Conservation (phyloP, 2,888 invertebrate genomes). For the Dinocampus coccinellae region DNA sequence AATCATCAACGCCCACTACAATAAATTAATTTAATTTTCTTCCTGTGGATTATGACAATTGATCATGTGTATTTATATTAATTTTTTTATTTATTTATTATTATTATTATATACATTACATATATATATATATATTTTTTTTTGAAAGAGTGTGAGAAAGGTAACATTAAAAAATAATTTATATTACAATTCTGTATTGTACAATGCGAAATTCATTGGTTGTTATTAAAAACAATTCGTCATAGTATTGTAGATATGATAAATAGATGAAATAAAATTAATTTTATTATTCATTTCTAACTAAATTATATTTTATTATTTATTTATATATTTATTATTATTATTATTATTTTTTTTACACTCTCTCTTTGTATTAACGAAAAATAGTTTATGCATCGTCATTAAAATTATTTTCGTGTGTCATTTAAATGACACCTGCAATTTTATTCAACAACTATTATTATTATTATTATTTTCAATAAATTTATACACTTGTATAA, state of each 20-base stretch:
- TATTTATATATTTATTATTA: too few relatives aligned
- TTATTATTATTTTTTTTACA: too few relatives aligned
- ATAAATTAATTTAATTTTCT: constrained; percentile 1
- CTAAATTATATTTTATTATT: background rate
- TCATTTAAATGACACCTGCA: too few relatives aligned
- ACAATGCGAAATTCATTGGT: background rate
- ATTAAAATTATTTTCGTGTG: background rate
- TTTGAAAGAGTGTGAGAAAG: too few relatives aligned
- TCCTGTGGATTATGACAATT: background rate
- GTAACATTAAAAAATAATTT: background rate
- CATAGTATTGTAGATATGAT: background rate
- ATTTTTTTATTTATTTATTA: background rate
- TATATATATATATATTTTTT: too few relatives aligned
- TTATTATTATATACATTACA: background rate
- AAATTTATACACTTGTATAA: background rate
- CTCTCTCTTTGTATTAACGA: too few relatives aligned
- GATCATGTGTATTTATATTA: too few relatives aligned
- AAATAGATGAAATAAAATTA: background rate
- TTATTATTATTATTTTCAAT: too few relatives aligned
- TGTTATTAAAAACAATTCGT: background rate
- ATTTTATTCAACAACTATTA: too few relatives aligned
- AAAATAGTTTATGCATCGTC: background rate
- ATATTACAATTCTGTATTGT: background rate
- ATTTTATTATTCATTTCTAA: background rate
- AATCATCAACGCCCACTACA: background rate